Evolutionary conservation across 1,140 invertebrate genomes (phyloP).

Genomic region (Acromyrmex echinatior): DNA sequence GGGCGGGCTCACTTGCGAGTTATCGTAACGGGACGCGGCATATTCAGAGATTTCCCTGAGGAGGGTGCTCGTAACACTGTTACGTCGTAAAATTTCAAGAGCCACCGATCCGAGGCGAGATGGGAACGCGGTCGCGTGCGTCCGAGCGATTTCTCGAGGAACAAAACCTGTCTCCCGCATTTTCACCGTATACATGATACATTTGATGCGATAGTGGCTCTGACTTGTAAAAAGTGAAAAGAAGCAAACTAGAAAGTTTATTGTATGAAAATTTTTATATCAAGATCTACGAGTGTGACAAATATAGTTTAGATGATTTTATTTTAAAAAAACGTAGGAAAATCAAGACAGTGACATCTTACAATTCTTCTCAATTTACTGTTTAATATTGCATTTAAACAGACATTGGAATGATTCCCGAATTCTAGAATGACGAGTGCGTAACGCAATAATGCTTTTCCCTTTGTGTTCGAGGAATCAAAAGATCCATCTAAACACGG

Average conservation of each 20-base stretch:
- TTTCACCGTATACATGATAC: constrained; percentile 17
- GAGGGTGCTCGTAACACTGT: constrained; percentile 73
- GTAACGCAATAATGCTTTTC: constrained; percentile 11
- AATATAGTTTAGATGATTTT: neutral
- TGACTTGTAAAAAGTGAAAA: neutral
- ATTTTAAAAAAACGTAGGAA: neutral
- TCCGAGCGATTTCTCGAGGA: constrained; percentile 22
- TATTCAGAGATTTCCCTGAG: constrained; percentile 75
- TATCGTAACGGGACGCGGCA: constrained; percentile 66
- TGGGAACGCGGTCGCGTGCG: constrained; percentile 24
- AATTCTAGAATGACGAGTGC: neutral
- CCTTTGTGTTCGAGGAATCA: neutral
- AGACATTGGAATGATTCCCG: neutral
- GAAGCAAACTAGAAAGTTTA: neutral
- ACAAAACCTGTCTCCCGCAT: constrained; percentile 18
- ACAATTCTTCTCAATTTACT: neutral
- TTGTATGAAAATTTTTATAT: neutral
- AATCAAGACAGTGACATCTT: neutral
- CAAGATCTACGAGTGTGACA: neutral
- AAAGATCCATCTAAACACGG: neutral
- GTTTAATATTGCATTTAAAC: neutral
- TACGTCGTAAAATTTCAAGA: constrained; percentile 75
- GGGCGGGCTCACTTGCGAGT: constrained; percentile 39
- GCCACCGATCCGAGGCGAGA: constrained; percentile 61
- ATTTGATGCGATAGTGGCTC: neutral